A percentile compares a stretch with the other conserved stretches of the same genome.
Conservation (phyloP, 2,888 invertebrate species). For the Macaria notata region DNA sequence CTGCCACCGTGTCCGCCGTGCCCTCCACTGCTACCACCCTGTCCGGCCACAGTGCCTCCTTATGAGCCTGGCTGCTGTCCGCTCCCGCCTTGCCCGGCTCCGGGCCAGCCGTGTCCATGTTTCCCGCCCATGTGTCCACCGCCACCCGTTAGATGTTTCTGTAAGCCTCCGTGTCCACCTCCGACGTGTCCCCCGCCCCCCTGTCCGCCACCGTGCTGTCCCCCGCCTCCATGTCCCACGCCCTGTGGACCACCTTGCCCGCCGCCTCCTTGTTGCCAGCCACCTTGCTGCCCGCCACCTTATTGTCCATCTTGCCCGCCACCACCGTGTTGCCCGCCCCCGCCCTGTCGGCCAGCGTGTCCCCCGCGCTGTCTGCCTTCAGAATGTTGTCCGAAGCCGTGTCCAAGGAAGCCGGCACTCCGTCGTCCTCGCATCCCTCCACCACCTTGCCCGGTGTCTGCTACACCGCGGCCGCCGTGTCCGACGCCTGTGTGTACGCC, state of each 20-base stretch:
- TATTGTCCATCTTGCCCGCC: slow-evolving; percentile 1
- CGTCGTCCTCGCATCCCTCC: neutral
- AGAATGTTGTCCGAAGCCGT: neutral
- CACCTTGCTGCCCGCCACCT: neutral
- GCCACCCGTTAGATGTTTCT: neutral
- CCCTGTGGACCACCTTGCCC: slow-evolving; percentile 6
- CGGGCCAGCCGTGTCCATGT: neutral
- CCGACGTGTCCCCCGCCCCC: neutral
- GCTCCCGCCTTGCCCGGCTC: neutral
- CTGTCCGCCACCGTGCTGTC: neutral
- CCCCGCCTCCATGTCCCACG: neutral
- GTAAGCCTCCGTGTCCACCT: neutral
- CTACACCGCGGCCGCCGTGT: neutral
- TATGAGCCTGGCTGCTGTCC: neutral
- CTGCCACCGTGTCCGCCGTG: neutral
- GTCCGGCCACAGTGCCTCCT: neutral
- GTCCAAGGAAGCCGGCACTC: slow-evolving; percentile 1
- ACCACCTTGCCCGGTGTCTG: neutral
- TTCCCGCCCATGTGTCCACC: neutral
- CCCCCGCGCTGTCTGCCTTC: too few species aligned
- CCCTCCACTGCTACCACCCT: neutral
- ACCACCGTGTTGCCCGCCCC: neutral
- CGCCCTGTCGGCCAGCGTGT: neutral
- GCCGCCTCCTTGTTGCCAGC: slow-evolving; percentile 1
- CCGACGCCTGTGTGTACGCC: neutral